Evolutionary conservation across 2,797 vertebrate species (phyloP), one percentile per base, ranked within the genome.

Genomic region (Coilia nasus): DNA sequence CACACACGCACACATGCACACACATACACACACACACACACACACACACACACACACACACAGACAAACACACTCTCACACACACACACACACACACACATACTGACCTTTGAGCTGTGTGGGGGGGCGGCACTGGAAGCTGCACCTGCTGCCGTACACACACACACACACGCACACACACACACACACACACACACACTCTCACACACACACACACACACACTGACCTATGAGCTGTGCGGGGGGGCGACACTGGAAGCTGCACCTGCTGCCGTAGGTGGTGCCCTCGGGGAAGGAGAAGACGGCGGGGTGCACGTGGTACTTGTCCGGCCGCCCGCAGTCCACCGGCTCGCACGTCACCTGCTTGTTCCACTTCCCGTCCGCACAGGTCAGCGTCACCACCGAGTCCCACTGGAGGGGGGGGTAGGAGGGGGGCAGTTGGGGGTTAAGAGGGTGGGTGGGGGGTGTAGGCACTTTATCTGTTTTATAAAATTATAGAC

Each of bases 351-450:
- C 97, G 5, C 98, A 99, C 0, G 95, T 96, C 83, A 98, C 97
- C 92, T 97, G 97, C 85, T 98, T 97, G 92, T 96, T 99, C 98
- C 98, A 99, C 88, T 99, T 98, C 83, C 98, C 98, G 83, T 99
- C 97, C 0, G 93, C 90, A 83, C 98, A 99, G 5, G 96, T 98
- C 91, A 99, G 96, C 21, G 96, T 97, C 90, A 97, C 94, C 0
- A 89, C 95, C 80, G 97, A 93, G 83, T 96, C 96, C 57, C 47
- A 94, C 98, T 99, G 93, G 78, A 92, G 91, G 35, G 35, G 35
- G 35, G 35, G 89, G 83, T 54, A 3, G 59, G 83, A 89, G 64
- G 86, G 0, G 4, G 83, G 28, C 25, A 7, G 50, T 3, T 14
- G 1, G 50, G 50, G 14, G 14, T 10, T 14, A 9, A 9, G 14